Conservation (phyloP, 2,113 vertebrate species). For the human (Homo sapiens) region DNA sequence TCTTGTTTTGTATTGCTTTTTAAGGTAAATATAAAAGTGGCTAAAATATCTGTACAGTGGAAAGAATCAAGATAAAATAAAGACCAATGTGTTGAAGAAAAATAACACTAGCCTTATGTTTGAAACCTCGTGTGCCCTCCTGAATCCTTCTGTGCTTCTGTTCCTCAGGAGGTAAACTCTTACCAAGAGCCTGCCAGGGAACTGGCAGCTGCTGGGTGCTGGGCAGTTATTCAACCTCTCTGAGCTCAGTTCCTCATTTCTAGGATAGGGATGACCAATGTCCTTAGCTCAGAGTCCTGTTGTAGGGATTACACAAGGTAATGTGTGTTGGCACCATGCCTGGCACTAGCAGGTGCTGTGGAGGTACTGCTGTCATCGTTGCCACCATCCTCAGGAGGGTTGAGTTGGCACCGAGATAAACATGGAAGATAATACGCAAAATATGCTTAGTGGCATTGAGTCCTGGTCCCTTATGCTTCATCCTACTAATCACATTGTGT, state of each 20-base stretch:
- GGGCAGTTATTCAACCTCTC: no score
- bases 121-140: background rate
- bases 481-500: background rate
- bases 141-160: fast-evolving
- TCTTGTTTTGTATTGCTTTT: background rate
- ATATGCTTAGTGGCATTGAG: background rate
- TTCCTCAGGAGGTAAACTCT: background rate
- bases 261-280: background rate
- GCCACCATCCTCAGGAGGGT: background rate
- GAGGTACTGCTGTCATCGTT: background rate
- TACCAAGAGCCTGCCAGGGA: fast-evolving
- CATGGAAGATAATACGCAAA: no score
- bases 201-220: fast-evolving
- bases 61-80: background rate
- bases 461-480: background rate
- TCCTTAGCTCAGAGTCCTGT: background rate
- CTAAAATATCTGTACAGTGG: background rate
- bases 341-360: background rate
- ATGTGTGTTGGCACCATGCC: background rate
- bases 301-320: background rate
- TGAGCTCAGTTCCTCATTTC: background rate
- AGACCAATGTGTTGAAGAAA: background rate
- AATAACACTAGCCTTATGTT: background rate
- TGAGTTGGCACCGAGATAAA: background rate
- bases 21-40: background rate